Base-by-base conservation (phyloP, 2,113 vertebrate genomes). In the Mixornis gularis region DNA sequence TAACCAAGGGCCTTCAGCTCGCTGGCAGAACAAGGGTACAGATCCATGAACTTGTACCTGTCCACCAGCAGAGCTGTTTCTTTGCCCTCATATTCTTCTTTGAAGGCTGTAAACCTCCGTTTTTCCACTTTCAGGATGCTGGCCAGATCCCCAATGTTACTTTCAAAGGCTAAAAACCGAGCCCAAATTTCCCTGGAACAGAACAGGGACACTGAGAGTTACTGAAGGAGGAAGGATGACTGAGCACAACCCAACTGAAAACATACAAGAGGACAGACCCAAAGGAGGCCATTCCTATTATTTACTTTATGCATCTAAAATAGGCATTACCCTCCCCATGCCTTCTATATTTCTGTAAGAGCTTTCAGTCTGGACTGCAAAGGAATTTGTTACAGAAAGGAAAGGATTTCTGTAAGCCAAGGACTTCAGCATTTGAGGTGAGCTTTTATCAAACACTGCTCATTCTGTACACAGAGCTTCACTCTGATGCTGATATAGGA, bases 11-110 rank as follows among this genome's bases (percentile, higher is more conserved):
- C 99, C 97, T 99, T 99, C 56, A 99, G 98, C 94, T 99, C 99
- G 38, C 99, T 98, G 25, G 98, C 77, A 65, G 99, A 99, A 93
- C 99, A 99, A 49, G 99, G 99, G 95, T 99, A 99, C 85, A 99
- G 97, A 95, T 99, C 99, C 99, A 99, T 99, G 96, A 99, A 99
- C 95, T 99, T 99, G 93, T 99, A 99, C 94, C 99, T 98, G 79
- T 99, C 99, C 52, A 99, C 99, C 9, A 99, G 97, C 94, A 99
- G 95, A 59, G 99, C 99, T 2, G 99, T 99, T 96, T 99, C 99
- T 97, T 99, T 99, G 95, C 99, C 99, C 95, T 99, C 99, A 1
- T 99, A 99, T 63, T 99, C 99, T 25, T 99, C 99, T 91, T 99
- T 99, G 94, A 99, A 99, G 18, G 99, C 99, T 21, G 98, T 98